These are phyloP conservation scores for Meloidogyne hapla DNA, from an alignment of 1,140 invertebrate species.

Conservation along the genomic window DNA sequence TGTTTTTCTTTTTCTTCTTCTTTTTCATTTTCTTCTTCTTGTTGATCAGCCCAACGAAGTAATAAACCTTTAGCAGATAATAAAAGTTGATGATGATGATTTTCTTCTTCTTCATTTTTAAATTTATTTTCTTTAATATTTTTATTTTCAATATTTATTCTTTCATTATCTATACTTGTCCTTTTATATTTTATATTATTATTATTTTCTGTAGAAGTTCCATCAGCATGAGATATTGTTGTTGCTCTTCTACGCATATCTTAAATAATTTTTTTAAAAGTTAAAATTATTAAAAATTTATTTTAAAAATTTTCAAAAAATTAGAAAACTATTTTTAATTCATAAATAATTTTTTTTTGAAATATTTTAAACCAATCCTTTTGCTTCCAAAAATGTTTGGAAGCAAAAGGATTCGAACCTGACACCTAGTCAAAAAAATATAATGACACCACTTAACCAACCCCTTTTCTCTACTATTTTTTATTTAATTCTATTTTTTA, in stretches of 20 bases:
- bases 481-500: neutral
- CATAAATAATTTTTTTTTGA: no score
- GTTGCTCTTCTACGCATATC: neutral
- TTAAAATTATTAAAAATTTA: neutral
- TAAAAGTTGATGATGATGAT: neutral
- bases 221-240: neutral
- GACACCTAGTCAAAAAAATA: no score
- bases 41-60: constrained; percentile 4
- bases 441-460: neutral
- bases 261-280: neutral
- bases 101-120: neutral
- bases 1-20: neutral
- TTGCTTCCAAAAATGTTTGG: neutral
- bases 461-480: neutral
- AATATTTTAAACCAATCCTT: no score
- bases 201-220: neutral
- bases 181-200: neutral
- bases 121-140: neutral
- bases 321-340: no score
- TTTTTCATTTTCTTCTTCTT: neutral
- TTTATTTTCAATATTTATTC: neutral
- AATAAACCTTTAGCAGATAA: neutral
- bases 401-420: neutral
- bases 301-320: neutral
- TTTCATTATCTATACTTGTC: constrained; percentile 3